phyloP scores from a whole-genome alignment of 2,888 invertebrate species.

The Allygus modestus region DNA sequence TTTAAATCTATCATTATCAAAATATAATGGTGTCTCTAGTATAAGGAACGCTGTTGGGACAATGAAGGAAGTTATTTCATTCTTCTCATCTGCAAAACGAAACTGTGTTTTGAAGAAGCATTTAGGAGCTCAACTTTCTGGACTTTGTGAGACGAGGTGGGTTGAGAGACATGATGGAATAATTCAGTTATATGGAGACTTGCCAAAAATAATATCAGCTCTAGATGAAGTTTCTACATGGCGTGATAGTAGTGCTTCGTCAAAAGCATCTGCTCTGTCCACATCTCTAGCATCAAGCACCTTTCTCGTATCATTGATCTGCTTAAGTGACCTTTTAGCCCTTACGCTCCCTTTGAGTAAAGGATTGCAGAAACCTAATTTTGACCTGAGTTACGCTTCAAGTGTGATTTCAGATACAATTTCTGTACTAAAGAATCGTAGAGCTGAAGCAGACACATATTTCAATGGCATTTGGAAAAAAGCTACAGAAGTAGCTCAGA shows the following conservation, averaged over 20 bases:
- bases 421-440: not conserved
- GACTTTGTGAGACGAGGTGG: constrained; percentile 3
- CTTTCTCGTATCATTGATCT: not conserved
- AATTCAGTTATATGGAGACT: not conserved
- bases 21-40: not conserved
- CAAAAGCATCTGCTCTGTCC: not conserved
- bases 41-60: not conserved
- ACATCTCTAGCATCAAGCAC: not conserved
- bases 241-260: not conserved
- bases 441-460: not conserved
- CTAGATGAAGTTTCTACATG: constrained; percentile 8
- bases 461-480: not conserved
- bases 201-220: constrained; percentile 9
- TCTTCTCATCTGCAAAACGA: not conserved
- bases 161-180: constrained; percentile 20
- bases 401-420: not conserved
- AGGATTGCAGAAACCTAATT: not conserved
- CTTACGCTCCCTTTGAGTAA: not conserved
- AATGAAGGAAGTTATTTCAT: not conserved
- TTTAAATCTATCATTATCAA: not conserved
- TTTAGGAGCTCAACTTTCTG: not conserved
- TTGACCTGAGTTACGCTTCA: not conserved
- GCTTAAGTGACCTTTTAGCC: not conserved
- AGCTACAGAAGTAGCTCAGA: not conserved
- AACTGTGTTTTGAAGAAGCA: not conserved